Conservation (phyloP, 1,140 invertebrate genomes). For the Panagrolaimus sp. region DNA sequence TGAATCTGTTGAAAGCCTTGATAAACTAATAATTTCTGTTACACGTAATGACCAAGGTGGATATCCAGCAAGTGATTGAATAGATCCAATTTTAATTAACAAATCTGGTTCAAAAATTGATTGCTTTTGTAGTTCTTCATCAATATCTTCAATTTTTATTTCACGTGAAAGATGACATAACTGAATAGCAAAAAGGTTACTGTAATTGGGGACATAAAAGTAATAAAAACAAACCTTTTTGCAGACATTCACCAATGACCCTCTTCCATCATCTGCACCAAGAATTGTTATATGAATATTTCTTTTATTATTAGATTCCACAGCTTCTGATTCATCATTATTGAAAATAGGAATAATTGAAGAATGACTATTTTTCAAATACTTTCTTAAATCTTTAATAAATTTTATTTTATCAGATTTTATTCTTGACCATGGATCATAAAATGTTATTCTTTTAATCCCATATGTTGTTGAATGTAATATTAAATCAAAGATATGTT, state of each 20-base stretch:
- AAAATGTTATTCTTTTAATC: conserved; percentile 23
- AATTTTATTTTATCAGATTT: background rate
- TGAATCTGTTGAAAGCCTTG: background rate
- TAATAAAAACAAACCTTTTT: conserved; percentile 14
- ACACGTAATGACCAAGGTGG: conserved; percentile 32
- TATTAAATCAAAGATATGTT: conserved; percentile 20
- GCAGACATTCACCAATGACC: conserved; percentile 18
- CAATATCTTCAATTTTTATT: conserved; percentile 11
- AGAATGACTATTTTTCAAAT: conserved; percentile 15
- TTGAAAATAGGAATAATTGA: background rate
- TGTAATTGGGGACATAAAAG: background rate
- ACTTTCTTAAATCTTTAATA: background rate
- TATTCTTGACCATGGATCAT: conserved; percentile 25
- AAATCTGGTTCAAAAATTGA: conserved; percentile 28
- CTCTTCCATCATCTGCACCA: conserved; percentile 20
- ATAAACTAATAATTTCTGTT: conserved; percentile 27
- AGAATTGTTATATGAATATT: conserved; percentile 9
- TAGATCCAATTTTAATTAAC: conserved; percentile 22
- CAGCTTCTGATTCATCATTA: conserved; percentile 12
- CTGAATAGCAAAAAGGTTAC: background rate
- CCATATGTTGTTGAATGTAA: conserved; percentile 21
- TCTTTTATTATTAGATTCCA: background rate
- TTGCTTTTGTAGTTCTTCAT: background rate
- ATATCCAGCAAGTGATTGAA: conserved; percentile 19
- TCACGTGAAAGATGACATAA: background rate